Conservation (phyloP, 2,113 vertebrate species). For the Xiphophorus couchianus region DNA sequence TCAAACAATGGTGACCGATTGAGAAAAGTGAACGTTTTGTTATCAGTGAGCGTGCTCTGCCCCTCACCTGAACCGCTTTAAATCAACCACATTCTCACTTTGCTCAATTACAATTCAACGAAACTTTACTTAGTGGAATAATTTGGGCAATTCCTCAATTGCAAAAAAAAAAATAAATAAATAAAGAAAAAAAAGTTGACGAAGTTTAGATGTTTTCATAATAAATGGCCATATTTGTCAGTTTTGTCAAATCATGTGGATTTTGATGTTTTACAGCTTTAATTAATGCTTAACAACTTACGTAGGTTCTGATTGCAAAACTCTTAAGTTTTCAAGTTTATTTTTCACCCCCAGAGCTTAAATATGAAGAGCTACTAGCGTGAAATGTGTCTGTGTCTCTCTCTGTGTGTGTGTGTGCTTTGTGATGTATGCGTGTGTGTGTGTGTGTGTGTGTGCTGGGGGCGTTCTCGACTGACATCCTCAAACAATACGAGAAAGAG, state of each 20-base stretch:
- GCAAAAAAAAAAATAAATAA: not conserved
- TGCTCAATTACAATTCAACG: not conserved
- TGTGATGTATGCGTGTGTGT: slow-evolving; percentile 27
- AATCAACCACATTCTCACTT: not conserved
- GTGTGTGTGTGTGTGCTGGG: slow-evolving; percentile 77
- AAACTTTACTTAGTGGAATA: not conserved
- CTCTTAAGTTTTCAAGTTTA: slow-evolving; percentile 64
- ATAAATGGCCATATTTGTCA: slow-evolving; percentile 60
- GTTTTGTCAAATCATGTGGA: slow-evolving; percentile 43
- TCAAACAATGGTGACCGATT: too few relatives aligned
- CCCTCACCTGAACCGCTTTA: not conserved
- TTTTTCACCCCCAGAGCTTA: slow-evolving; percentile 72
- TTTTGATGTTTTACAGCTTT: slow-evolving; percentile 53
- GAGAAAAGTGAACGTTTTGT: too few relatives aligned
- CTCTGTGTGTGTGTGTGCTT: slow-evolving; percentile 79
- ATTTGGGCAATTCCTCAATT: not conserved
- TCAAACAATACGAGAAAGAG: slow-evolving; percentile 91
- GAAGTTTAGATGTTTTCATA: slow-evolving; percentile 43
- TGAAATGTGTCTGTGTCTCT: slow-evolving; percentile 79
- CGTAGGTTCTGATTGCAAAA: slow-evolving; percentile 11
- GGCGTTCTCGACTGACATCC: slow-evolving; percentile 90
- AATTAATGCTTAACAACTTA: slow-evolving; percentile 44
- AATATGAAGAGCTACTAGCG: slow-evolving; percentile 89
- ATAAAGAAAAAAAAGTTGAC: not conserved
- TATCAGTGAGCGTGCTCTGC: not conserved